These are phyloP conservation scores for Phalacrocorax carbo DNA, from an alignment of 2,113 vertebrate species.

Conservation along the genomic window DNA sequence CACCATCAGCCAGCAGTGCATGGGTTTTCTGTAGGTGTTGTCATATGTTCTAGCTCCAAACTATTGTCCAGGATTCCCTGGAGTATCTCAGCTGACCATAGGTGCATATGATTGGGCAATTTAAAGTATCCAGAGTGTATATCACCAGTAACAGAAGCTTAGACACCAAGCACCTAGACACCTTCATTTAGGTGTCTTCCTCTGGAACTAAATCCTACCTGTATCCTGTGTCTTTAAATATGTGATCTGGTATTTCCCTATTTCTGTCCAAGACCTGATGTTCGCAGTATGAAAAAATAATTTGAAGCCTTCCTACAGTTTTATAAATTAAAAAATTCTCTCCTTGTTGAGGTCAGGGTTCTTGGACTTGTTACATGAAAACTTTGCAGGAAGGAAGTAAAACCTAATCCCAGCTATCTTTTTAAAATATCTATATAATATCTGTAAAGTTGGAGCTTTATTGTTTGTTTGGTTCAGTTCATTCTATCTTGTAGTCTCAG, in stretches of 20 bases:
- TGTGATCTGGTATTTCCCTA: neutral
- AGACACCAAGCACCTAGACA: neutral
- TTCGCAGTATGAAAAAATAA: neutral
- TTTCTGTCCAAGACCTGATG: neutral
- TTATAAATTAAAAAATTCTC: neutral
- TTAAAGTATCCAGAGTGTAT: neutral
- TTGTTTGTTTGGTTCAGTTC: neutral
- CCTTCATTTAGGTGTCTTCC: neutral
- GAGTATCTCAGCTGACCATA: neutral
- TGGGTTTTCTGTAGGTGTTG: neutral
- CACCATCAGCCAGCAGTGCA: accelerated
- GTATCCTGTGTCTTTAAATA: neutral
- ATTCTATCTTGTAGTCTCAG: neutral
- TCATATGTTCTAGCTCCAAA: neutral
- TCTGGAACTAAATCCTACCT: neutral
- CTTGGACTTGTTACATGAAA: neutral
- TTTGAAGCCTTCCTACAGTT: neutral
- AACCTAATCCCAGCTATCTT: neutral
- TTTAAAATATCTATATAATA: neutral
- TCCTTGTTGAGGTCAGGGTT: neutral
- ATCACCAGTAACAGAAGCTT: neutral
- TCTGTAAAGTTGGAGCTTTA: neutral
- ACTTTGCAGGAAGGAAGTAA: neutral
- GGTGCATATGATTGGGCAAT: accelerated
- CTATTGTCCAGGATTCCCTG: neutral